These are phyloP conservation scores for Gyps fulvus DNA, from an alignment of 2,113 vertebrate genomes.

Conservation along the genomic window DNA sequence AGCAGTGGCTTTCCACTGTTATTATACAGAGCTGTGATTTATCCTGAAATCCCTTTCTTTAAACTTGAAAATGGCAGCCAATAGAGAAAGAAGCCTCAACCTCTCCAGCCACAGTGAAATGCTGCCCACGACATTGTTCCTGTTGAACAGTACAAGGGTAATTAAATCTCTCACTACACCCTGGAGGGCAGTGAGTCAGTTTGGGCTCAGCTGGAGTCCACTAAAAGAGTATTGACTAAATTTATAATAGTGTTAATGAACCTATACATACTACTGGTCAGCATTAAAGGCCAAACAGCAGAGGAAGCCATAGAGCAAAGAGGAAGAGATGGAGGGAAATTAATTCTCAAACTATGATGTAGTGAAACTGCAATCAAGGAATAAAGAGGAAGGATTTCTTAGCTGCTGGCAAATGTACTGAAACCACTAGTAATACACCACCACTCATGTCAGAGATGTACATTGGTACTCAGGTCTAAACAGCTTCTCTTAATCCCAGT, in stretches of 20 bases:
- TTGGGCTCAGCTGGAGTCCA: constrained; percentile 50
- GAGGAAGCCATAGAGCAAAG: not conserved
- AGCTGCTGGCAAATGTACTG: not conserved
- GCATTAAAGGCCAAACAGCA: constrained; percentile 17
- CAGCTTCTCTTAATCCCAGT: not conserved
- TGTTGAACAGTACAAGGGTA: constrained; percentile 48
- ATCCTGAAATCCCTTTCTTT: not conserved
- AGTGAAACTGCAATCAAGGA: not conserved
- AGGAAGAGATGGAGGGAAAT: not conserved
- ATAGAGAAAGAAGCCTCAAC: not conserved
- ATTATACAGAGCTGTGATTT: not conserved
- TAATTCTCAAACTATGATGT: not conserved
- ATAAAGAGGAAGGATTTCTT: not conserved
- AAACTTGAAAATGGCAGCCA: constrained; percentile 12
- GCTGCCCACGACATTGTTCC: constrained; percentile 7
- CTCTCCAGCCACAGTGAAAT: not conserved
- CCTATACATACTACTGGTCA: constrained; percentile 38
- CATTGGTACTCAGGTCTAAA: not conserved
- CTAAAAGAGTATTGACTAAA: constrained; percentile 58
- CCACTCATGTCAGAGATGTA: not conserved
- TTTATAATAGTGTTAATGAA: constrained; percentile 55
- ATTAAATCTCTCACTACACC: constrained; percentile 57
- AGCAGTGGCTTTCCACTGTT: not conserved
- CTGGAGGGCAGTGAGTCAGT: constrained; percentile 46
- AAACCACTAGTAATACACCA: not conserved